These are phyloP conservation scores for Stegastes partitus DNA, from an alignment of 2,113 vertebrate genomes.

Conservation along the genomic window DNA sequence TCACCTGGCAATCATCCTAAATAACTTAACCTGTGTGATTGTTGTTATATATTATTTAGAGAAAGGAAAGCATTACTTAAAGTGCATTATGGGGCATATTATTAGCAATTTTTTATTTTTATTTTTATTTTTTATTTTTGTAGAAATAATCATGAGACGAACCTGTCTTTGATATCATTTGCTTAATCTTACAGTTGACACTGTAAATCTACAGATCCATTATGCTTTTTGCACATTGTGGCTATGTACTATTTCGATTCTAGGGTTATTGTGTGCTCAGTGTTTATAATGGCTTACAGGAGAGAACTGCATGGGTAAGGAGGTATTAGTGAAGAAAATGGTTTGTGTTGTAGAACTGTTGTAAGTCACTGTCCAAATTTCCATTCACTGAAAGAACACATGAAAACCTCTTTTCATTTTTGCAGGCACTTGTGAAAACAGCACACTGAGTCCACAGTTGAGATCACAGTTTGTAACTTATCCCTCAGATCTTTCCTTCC, in stretches of 20 bases:
- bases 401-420: background rate
- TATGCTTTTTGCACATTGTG: background rate
- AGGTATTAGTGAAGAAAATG: background rate
- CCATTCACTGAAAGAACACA: background rate
- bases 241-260: background rate
- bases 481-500: too few species aligned
- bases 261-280: background rate
- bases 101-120: too few species aligned
- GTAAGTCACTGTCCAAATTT: background rate
- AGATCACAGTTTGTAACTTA: background rate
- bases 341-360: background rate
- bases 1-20: background rate
- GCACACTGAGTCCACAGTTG: too few species aligned
- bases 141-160: background rate
- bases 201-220: background rate
- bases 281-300: background rate
- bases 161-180: background rate
- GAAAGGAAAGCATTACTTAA: background rate
- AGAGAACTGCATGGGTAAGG: background rate
- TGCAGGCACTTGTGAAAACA: background rate
- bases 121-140: too few species aligned
- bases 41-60: slow-evolving; percentile 1
- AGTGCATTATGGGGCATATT: background rate
- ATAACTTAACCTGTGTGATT: slow-evolving; percentile 4
- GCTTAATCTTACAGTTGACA: background rate